Evolutionary conservation across 2,888 invertebrate genomes (phyloP).

Genomic region (Hirtodrosophila alboralis): DNA sequence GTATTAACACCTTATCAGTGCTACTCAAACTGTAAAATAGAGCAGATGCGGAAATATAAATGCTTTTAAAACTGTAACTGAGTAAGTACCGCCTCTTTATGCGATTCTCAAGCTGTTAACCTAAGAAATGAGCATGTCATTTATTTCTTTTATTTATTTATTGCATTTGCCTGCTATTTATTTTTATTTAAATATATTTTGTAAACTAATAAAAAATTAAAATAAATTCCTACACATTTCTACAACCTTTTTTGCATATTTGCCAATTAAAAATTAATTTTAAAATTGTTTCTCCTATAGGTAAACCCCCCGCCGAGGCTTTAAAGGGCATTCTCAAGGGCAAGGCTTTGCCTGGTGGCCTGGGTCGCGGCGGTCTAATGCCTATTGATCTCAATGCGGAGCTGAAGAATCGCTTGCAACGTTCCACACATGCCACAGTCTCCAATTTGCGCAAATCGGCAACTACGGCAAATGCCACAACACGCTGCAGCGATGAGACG

Average conservation of each 20-base stretch:
- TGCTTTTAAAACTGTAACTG: conserved; percentile 1
- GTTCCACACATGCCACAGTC: conserved; percentile 83
- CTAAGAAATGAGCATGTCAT: conserved; percentile 11
- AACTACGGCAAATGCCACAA: conserved; percentile 72
- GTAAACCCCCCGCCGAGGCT: conserved; percentile 55
- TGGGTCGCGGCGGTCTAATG: conserved; percentile 80
- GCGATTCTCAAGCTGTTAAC: conserved; percentile 19
- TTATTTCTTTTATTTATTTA: conserved; percentile 2
- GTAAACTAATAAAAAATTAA: background rate
- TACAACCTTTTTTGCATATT: too few relatives aligned
- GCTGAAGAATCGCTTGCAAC: conserved; percentile 82
- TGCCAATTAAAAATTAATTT: too few relatives aligned
- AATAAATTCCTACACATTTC: background rate
- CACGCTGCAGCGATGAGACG: conserved; percentile 67
- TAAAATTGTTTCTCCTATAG: too few relatives aligned
- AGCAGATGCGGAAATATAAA: too few relatives aligned
- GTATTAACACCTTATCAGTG: too few relatives aligned
- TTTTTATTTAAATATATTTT: conserved; percentile 1
- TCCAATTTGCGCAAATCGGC: conserved; percentile 82
- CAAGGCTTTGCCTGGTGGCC: conserved; percentile 79
- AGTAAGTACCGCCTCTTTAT: conserved; percentile 41
- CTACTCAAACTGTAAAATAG: too few relatives aligned
- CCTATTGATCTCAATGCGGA: conserved; percentile 83
- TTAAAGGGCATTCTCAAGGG: conserved; percentile 80
- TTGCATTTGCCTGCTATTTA: conserved; percentile 9